These are phyloP conservation scores for Parotia lawesii DNA, from an alignment of 2,113 vertebrate genomes.

Conservation along the genomic window DNA sequence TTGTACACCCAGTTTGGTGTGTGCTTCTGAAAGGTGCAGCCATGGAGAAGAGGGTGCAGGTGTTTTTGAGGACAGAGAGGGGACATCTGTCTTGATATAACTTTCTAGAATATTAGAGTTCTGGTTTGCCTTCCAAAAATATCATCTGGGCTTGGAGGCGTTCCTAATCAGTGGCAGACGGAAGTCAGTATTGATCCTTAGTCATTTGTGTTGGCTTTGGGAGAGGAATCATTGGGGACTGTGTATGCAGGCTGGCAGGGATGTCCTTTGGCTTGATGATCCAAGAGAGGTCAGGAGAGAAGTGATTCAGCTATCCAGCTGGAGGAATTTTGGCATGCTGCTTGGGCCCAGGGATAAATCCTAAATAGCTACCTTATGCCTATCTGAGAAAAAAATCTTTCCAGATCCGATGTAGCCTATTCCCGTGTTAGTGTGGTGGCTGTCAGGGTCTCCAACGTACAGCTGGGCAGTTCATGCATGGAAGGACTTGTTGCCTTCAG, in stretches of 20 bases:
- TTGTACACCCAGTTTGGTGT: not conserved
- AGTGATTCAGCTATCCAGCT: not conserved
- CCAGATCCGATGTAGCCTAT: not conserved
- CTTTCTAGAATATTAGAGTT: not conserved
- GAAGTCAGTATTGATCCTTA: not conserved
- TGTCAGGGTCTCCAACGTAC: not conserved
- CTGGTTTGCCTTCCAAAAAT: not conserved
- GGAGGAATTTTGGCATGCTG: not conserved
- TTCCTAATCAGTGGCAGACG: not conserved
- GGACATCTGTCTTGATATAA: not conserved
- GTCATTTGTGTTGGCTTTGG: not conserved
- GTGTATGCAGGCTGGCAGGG: not conserved
- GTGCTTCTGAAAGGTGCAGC: not conserved
- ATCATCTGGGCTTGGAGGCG: not conserved
- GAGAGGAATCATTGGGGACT: not conserved
- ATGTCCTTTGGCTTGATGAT: slow-evolving; percentile 10
- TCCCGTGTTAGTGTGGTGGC: not conserved
- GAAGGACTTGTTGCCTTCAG: slow-evolving; percentile 17
- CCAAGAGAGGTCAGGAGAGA: slow-evolving; percentile 3
- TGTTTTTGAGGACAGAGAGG: not conserved
- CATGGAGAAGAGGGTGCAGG: not conserved
- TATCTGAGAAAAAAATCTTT: not conserved
- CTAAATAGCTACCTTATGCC: not conserved
- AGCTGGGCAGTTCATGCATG: slow-evolving; percentile 54
- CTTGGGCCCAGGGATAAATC: not conserved